phyloP scores from a whole-genome alignment of 2,888 invertebrate genomes.

The Agonopterix alstromeriana region DNA sequence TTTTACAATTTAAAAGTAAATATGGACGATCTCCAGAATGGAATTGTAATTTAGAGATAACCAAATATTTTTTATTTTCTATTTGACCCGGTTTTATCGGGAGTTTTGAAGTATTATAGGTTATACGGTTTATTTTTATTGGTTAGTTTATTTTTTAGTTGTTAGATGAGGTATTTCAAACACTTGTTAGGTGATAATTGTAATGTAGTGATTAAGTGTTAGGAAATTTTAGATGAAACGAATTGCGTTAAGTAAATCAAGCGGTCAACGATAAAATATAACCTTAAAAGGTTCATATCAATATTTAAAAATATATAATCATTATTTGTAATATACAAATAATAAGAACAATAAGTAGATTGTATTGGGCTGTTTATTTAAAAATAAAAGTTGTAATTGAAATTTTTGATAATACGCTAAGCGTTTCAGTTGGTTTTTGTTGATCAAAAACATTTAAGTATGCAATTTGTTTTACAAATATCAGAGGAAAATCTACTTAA shows the following conservation, averaged over 20 bases:
- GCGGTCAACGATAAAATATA: slow-evolving; percentile 53
- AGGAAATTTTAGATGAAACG: slow-evolving; percentile 45
- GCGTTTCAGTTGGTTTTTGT: slow-evolving; percentile 44
- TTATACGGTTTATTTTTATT: slow-evolving; percentile 34
- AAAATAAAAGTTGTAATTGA: slow-evolving; percentile 13
- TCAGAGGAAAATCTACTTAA: too few relatives aligned
- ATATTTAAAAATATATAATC: slow-evolving; percentile 71
- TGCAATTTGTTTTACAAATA: too few relatives aligned
- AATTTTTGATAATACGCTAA: slow-evolving; percentile 40
- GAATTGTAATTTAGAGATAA: slow-evolving; percentile 52
- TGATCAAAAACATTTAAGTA: too few relatives aligned
- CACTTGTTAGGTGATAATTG: slow-evolving; percentile 47
- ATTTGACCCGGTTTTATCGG: slow-evolving; percentile 67
- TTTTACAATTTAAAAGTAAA: slow-evolving; percentile 34
- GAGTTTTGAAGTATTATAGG: slow-evolving; percentile 69
- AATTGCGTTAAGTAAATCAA: slow-evolving; percentile 39
- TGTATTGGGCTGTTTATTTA: slow-evolving; percentile 50
- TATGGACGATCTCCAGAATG: slow-evolving; percentile 50
- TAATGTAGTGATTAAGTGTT: slow-evolving; percentile 41
- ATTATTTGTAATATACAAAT: slow-evolving; percentile 59
- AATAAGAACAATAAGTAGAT: slow-evolving; percentile 71
- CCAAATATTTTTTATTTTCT: slow-evolving; percentile 57
- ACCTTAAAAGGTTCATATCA: slow-evolving; percentile 76
- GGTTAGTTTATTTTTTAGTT: slow-evolving; percentile 23
- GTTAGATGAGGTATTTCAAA: slow-evolving; percentile 38